Percentiles rank a stretch among this genome's conserved stretches.
Evolutionary conservation across 1,140 invertebrate species (phyloP).

Genomic region (Asobara japonica): DNA sequence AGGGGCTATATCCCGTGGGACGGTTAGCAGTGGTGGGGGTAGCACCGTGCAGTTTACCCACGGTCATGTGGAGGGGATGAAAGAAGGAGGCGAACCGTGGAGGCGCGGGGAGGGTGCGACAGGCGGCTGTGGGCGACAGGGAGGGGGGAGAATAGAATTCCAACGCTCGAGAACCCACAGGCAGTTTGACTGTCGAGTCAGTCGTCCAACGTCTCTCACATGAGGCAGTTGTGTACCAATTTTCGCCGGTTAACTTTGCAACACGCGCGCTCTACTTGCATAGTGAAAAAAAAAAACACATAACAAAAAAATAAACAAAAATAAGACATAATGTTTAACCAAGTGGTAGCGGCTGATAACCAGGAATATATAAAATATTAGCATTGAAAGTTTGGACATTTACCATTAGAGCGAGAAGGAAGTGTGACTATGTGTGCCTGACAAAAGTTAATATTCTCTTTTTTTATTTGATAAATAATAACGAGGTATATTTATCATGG

Average conservation of each 20-base stretch:
- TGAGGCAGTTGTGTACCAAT: neutral
- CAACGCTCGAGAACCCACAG: neutral
- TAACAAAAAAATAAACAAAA: no score
- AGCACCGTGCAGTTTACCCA: neutral
- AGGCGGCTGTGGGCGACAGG: neutral
- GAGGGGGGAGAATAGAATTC: neutral
- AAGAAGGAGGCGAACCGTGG: no score
- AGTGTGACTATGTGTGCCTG: slow-evolving; percentile 45
- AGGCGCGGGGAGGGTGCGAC: no score
- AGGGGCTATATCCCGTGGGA: neutral
- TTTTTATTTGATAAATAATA: slow-evolving; percentile 7
- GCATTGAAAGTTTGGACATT: neutral
- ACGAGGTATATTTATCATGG: neutral
- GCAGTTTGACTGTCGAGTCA: neutral
- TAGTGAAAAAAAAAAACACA: neutral
- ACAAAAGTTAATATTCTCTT: slow-evolving; percentile 29
- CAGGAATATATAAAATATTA: slow-evolving; percentile 1
- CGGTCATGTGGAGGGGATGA: neutral
- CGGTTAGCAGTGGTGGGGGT: neutral
- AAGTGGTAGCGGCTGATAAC: neutral
- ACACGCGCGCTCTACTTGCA: neutral
- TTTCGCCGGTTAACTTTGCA: slow-evolving; percentile 20
- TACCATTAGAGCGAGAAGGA: neutral
- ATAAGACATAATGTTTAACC: neutral
- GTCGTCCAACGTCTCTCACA: neutral